A percentile compares a stretch with the other conserved stretches of the same genome.
Conservation (phyloP, 2,888 invertebrate genomes). For the Diaphora mendica region DNA sequence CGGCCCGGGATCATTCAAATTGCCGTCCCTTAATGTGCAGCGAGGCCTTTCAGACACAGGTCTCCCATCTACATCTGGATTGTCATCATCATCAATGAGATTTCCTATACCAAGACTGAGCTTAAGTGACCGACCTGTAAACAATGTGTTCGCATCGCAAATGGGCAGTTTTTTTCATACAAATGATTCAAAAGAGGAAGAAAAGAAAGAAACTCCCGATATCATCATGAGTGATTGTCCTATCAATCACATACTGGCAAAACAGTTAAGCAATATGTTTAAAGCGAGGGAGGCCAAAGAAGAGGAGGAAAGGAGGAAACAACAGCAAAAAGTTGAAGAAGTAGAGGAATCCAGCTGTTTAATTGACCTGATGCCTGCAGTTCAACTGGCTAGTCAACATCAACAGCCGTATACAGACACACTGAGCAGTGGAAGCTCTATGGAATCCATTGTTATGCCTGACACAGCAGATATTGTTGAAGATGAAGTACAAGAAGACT, state of each 20-base stretch:
- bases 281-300: constrained; percentile 70
- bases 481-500: not conserved
- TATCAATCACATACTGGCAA: constrained; percentile 56
- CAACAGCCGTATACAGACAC: constrained; percentile 36
- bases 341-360: constrained; percentile 62
- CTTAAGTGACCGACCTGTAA: constrained; percentile 12
- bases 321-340: constrained; percentile 62
- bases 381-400: constrained; percentile 54
- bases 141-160: constrained; percentile 30
- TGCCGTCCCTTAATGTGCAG: constrained; percentile 33
- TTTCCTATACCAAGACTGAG: constrained; percentile 64
- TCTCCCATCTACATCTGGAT: constrained; percentile 41
- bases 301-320: constrained; percentile 49
- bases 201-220: not conserved
- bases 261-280: constrained; percentile 77
- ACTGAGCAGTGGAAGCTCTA: constrained; percentile 64
- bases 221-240: constrained; percentile 55
- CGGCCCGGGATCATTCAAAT: constrained; percentile 20
- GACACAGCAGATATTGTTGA: constrained; percentile 17
- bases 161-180: not conserved
- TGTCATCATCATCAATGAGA: constrained; percentile 50
- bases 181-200: constrained; percentile 2
- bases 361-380: constrained; percentile 72
- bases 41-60: constrained; percentile 59
- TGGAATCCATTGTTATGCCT: constrained; percentile 66